Evolutionary conservation across 2,113 vertebrate species (phyloP), one percentile per base, ranked within the genome.

Genomic region (Cynocephalus volans): DNA sequence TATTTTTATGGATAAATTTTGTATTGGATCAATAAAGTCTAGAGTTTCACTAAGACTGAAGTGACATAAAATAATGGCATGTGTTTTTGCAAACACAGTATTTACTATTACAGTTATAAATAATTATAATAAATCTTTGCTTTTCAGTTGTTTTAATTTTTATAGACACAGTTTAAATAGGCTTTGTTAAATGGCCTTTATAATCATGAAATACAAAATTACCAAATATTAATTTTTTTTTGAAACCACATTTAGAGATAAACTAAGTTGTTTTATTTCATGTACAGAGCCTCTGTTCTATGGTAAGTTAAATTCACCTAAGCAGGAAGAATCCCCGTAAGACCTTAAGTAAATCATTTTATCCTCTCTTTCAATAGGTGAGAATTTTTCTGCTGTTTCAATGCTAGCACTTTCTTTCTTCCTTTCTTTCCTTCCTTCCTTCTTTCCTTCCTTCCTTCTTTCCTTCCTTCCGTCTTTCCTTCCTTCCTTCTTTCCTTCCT

Each of bases 321-420:
- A 52, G 31, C 23, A 70, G n/a, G 52, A 87, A 48, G 0, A 8
- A 56, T 41, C 13, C 4, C 3, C 45, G 52, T 65, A 69, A 93
- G 62, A 45, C 60, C 15, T 7, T 79, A 79, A 87, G 88, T 88
- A 90, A 94, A 67, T 81, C 23, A 85, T 67, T 77, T 50, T 77
- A 45, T 79, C 26, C 41, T 95, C 9, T 96, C 52, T 88, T 65
- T 69, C 33, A 80, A 45, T 31, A 93, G 62, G 45, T 90, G 54
- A 94, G 65, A 85, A 64, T 80, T 91, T 73, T 48, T n/a, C 56
- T 85, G 56, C 31, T 79, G 62, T 89, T 94, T 93, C 45, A 82
- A 31, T n/a, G 31, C 69, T 96, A 95, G 96, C 64, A 76, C 28
- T 41, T 41, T 41, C 41, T 41, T 41, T 41, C 41, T 41, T 41